Conservation (phyloP, 2,888 invertebrate genomes). For the Glyphotaelius pellucidus region DNA sequence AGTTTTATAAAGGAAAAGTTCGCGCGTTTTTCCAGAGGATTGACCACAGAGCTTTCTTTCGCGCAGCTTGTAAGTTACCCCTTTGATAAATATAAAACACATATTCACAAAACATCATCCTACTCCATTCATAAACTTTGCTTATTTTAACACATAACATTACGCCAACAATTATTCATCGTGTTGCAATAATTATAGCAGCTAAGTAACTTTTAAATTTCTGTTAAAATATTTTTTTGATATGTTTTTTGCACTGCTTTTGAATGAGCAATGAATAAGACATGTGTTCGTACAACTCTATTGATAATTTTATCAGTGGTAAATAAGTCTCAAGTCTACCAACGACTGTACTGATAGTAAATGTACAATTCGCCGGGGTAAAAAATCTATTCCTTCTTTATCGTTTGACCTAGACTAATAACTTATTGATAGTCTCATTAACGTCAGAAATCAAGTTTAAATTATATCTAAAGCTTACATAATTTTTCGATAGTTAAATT, state of each 20-base stretch:
- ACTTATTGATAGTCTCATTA: not conserved
- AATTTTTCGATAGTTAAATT: not conserved
- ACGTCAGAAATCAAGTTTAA: not conserved
- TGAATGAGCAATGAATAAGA: not conserved
- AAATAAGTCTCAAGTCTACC: slow-evolving; percentile 26
- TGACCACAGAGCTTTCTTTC: not conserved
- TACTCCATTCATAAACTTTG: not conserved
- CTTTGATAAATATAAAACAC: not conserved
- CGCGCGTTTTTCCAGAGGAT: slow-evolving; percentile 41
- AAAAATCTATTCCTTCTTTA: slow-evolving; percentile 13
- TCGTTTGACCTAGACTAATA: slow-evolving; percentile 33
- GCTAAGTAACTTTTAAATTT: not conserved
- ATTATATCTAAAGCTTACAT: not conserved
- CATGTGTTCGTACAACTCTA: not conserved
- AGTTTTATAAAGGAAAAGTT: slow-evolving; percentile 35
- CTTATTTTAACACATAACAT: not conserved
- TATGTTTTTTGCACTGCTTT: not conserved
- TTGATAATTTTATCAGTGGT: slow-evolving; percentile 3
- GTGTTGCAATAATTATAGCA: not conserved
- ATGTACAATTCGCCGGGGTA: not conserved
- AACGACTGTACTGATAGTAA: slow-evolving; percentile 10
- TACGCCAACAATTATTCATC: not conserved
- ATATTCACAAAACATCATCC: not conserved
- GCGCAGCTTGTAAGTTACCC: slow-evolving; percentile 10
- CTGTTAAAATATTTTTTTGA: too few species aligned